Evolutionary conservation across 2,797 vertebrate species (phyloP).

Genomic region (Masticophis lateralis): DNA sequence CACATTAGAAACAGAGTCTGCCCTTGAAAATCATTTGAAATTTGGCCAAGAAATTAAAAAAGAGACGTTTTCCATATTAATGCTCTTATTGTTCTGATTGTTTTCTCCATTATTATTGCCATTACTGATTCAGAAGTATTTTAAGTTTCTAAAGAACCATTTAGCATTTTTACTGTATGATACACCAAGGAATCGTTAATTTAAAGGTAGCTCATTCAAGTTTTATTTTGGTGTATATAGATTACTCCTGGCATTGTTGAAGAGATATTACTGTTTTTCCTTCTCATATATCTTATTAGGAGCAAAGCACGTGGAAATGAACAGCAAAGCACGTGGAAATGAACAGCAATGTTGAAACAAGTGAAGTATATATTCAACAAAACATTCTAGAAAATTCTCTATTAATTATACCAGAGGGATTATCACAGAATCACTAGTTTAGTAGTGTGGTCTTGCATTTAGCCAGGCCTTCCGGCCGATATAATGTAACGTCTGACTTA

Average conservation of each 20-base stretch:
- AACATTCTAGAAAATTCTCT: neutral
- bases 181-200: neutral
- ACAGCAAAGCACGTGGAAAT: neutral
- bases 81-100: conserved; percentile 4
- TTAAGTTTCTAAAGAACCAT: neutral
- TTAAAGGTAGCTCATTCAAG: neutral
- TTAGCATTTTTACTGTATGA: neutral
- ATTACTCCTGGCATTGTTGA: neutral
- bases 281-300: neutral
- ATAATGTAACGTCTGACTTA: neutral
- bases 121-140: neutral
- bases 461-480: neutral
- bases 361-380: neutral
- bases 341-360: neutral
- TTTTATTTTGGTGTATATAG: neutral
- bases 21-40: conserved; percentile 42
- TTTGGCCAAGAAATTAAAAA: neutral
- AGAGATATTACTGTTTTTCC: neutral
- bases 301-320: neutral
- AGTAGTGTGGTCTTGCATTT: neutral
- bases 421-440: neutral
- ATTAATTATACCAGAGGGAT: neutral
- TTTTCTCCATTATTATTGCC: conserved; percentile 3
- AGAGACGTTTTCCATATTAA: accelerated
- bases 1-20: neutral